phyloP scores from a whole-genome alignment of 2,113 vertebrate genomes.

The human (Homo sapiens) region GRCh38 chr12:83513501-83514000 shows the following conservation, averaged over 20 bases:
- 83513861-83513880: constrained; percentile 37
- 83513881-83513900: neutral
- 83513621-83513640: constrained; percentile 63
- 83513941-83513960: neutral
- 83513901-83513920: neutral
- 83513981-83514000: neutral
- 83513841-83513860: neutral
- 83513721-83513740: constrained; percentile 77
- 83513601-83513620: constrained; percentile 62
- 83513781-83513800: constrained; percentile 52
- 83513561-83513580: constrained; percentile 74
- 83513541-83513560: constrained; percentile 46
- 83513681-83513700: constrained; percentile 73
- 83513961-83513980: neutral
- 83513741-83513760: constrained; percentile 77
- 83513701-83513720: constrained; percentile 76
- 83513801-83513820: neutral
- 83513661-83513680: constrained; percentile 79
- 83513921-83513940: neutral
- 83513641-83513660: constrained; percentile 68
- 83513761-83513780: constrained; percentile 66
- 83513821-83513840: constrained; percentile 17
- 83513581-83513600: constrained; percentile 75
- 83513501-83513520: constrained; percentile 73
- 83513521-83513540: constrained; percentile 51